Evolutionary conservation across 2,888 invertebrate species (phyloP), one percentile per base, ranked within the genome.

Genomic region (Heliconius ismenius): DNA sequence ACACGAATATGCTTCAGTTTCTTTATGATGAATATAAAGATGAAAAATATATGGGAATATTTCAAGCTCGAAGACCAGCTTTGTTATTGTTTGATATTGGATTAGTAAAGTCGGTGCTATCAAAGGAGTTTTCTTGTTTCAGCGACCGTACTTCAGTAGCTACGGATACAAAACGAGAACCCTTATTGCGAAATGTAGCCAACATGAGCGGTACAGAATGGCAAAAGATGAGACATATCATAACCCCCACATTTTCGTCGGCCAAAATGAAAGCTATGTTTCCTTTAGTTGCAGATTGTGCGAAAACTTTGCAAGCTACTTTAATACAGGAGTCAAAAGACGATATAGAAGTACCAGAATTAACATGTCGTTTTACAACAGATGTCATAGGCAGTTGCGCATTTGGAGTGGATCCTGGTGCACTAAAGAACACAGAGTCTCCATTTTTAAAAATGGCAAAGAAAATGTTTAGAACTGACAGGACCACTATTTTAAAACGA

Each of bases 221-320:
- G 94, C 92, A 89, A 82, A 87, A 89, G 39, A 93, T 94, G 92
- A 85, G 94, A 73, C 91, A 92, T 49, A 92, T 93, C 76, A 90
- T 94, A 21, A 90, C 92, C 10, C 93, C 94, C 18, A 90, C 92
- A n/a, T 94, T 94, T 81, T 93, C 94, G 7, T 91, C 93, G 18
- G 93, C 91, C 39, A 94, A 94, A 82, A 93, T 94, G 92, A 94
- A 93, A 81, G 93, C 90, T 7, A 94, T 94, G 94, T 94, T 94
- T 81, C 92, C 93, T 28, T 84, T 94, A 65, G 84, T 94, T 69
- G 87, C 87, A 4, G 92, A 92, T 13, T 94, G 94, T 83, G 90
- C 93, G 0, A 86, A 86, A 79, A 86, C 89, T 9, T 84, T 94
- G 26, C 88, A 87, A 81, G 82, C 83, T 39, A 83, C 87, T n/a